A percentile compares a stretch with the other conserved stretches of the same genome.
Conservation (phyloP, 2,888 invertebrate species). For the Hipparchia sbordonii region DNA sequence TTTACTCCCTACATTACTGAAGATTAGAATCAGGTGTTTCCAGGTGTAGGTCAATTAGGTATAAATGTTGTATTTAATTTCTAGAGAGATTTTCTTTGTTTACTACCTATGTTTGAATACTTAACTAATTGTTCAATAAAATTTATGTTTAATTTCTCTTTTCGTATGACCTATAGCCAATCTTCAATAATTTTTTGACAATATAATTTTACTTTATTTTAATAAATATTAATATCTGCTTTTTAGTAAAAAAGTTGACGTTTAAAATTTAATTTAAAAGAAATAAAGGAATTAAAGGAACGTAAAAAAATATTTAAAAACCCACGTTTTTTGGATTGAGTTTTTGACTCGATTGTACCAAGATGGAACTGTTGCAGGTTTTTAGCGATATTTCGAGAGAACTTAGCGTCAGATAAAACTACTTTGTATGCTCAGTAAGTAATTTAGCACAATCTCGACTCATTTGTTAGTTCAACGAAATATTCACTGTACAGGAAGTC, state of each 20-base stretch:
- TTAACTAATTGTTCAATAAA: no score
- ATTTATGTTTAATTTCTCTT: no score
- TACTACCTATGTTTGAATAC: no score
- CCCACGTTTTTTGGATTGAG: not conserved
- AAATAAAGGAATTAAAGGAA: not conserved
- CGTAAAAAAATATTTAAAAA: not conserved
- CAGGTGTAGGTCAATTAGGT: constrained; percentile 14
- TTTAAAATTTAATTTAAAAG: not conserved
- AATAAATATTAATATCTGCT: no score
- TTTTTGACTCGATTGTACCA: constrained; percentile 46
- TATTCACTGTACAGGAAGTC: constrained; percentile 31
- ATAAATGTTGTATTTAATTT: constrained; percentile 6
- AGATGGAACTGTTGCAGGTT: constrained; percentile 49
- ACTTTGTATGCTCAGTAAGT: constrained; percentile 51
- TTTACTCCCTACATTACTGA: constrained; percentile 30
- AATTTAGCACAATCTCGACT: constrained; percentile 41
- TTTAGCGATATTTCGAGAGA: constrained; percentile 55
- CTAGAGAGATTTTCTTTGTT: not conserved
- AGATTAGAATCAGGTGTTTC: constrained; percentile 30
- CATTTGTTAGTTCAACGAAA: constrained; percentile 38
- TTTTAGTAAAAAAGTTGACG: no score
- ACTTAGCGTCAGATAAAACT: constrained; percentile 53
- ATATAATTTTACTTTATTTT: no score
- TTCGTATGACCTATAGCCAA: no score
- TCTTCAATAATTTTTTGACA: no score